Evolutionary conservation across 2,888 invertebrate genomes (phyloP), one percentile per base, ranked within the genome.

Genomic region (Caprella mutica): DNA sequence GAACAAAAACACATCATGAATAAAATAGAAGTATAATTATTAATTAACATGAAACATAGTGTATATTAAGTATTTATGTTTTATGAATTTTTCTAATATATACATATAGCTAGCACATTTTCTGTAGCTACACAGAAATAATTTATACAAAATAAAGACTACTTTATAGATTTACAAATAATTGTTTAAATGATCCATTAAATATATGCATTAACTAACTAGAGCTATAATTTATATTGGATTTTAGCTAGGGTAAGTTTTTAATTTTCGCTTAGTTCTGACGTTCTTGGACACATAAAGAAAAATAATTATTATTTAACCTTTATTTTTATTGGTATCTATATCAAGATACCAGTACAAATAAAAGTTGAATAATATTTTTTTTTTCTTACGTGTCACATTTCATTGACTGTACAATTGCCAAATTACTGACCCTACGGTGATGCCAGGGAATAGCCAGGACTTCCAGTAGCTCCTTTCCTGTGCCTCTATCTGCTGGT

Each of bases 361-460:
- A 33, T 14, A 8, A 21, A 29, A 21, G 4, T 30, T 19, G 3
- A 2, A 23, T 12, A 29, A 33, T 33, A 19, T 12, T 9, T 33
- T 33, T n/a, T 19, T n/a, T 12, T 29, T 6, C 8, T 30, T 8
- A 9, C 30, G 48, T 12, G 27, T 21, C 48, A 29, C 21, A 12
- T 30, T 12, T 21, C 5, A 4, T 29, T n/a, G n/a, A n/a, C n/a
- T n/a, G n/a, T n/a, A n/a, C n/a, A n/a, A n/a, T n/a, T n/a, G n/a
- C n/a, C n/a, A n/a, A n/a, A n/a, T n/a, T n/a, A 86, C 89, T 80
- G 83, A 90, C 88, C 89, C 88, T 71, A 85, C 81, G 66, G 86
- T 84, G 56, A 90, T 77, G 68, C 88, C 87, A 67, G 86, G 86
- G 73, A 86, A 89, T 67, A 90, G 78, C 89, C 89, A 89, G 8